Conservation (phyloP, 37 sponge, comb jelly and placozoan species). For the Corticium candelabrum region DNA sequence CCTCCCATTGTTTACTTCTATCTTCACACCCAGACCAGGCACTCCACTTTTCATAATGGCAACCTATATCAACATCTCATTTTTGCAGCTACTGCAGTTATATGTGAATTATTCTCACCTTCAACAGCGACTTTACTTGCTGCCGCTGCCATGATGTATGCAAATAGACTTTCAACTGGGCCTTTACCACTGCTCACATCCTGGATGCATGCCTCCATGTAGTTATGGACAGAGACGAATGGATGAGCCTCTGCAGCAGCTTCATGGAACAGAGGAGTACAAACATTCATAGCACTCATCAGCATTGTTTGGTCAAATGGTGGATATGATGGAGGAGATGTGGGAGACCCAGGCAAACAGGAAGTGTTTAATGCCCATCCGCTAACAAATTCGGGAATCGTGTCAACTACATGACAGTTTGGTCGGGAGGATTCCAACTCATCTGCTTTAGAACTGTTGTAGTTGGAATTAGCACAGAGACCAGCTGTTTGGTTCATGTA, state of each 20-base stretch:
- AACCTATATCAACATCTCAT: no score
- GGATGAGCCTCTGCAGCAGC: background rate
- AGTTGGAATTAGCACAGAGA: background rate
- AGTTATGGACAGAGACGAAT: background rate
- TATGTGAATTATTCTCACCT: no score
- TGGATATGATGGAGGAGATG: no score
- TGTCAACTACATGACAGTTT: background rate
- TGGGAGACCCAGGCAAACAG: no score
- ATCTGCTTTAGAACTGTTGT: background rate
- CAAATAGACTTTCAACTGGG: background rate
- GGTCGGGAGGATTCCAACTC: background rate
- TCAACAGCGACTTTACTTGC: background rate
- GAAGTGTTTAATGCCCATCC: no score
- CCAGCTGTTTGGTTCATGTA: background rate
- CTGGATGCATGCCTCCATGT: background rate
- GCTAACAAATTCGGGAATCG: background rate
- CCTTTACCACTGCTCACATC: background rate
- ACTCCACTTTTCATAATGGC: no score
- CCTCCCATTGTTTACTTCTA: no score
- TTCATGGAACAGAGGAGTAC: background rate
- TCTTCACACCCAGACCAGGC: no score
- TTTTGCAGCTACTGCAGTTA: no score
- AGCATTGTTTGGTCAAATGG: no score
- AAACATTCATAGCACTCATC: no score
- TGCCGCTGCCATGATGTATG: background rate